Evolutionary conservation across 2,113 vertebrate species (phyloP).

Genomic region (Lethenteron camtschaticum): DNA sequence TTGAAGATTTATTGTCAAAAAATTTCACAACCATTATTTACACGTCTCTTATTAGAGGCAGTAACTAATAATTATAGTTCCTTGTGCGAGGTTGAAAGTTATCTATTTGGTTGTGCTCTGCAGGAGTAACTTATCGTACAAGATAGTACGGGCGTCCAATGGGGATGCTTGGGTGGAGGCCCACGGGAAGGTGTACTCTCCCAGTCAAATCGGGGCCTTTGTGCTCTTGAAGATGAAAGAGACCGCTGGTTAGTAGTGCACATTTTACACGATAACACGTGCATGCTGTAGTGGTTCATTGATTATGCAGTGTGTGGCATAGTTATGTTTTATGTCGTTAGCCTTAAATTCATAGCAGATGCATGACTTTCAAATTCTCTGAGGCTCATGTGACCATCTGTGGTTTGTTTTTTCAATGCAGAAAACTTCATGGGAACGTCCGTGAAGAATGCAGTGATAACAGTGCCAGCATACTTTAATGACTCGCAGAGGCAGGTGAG

Average conservation of each 20-base stretch:
- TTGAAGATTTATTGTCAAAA: slow-evolving; percentile 6
- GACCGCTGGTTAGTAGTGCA: slow-evolving; percentile 46
- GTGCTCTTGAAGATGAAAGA: slow-evolving; percentile 98
- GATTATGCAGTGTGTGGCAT: not conserved
- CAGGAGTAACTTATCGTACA: slow-evolving; percentile 85
- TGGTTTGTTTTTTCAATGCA: slow-evolving; percentile 17
- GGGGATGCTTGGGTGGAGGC: slow-evolving; percentile 94
- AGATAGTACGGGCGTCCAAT: slow-evolving; percentile 84
- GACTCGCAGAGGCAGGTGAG: slow-evolving; percentile 92
- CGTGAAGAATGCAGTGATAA: slow-evolving; percentile 86
- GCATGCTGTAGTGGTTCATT: too few relatives aligned
- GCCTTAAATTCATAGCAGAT: not conserved
- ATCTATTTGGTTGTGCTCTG: slow-evolving; percentile 7
- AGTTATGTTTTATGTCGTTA: not conserved
- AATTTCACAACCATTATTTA: not conserved
- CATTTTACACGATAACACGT: accelerated
- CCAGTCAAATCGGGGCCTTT: slow-evolving; percentile 84
- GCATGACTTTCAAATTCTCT: not conserved
- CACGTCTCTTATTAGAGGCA: too few relatives aligned
- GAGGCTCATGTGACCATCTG: not conserved
- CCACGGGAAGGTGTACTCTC: slow-evolving; percentile 84
- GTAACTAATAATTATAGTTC: too few relatives aligned
- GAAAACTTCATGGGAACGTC: slow-evolving; percentile 68
- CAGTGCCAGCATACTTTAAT: slow-evolving; percentile 94
- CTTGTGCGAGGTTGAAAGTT: too few relatives aligned